These are phyloP conservation scores for Plagodis dolabraria DNA, from an alignment of 2,888 invertebrate genomes.

Conservation along the genomic window DNA sequence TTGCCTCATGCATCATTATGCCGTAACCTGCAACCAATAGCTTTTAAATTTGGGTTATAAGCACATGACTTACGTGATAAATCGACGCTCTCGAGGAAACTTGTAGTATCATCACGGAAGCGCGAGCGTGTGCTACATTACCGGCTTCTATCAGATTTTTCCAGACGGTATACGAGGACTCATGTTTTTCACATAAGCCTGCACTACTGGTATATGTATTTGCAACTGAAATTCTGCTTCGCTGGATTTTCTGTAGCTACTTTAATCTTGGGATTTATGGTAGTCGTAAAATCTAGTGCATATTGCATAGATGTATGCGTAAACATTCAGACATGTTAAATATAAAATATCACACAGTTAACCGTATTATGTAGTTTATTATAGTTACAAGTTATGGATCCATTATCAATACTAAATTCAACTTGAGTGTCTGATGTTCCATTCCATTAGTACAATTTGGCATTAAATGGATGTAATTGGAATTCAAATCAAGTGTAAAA, in stretches of 20 bases:
- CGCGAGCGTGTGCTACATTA: constrained; percentile 57
- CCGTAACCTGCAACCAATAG: constrained; percentile 66
- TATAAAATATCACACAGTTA: no score
- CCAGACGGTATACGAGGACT: constrained; percentile 56
- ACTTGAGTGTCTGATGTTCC: constrained; percentile 20
- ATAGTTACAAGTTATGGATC: no score
- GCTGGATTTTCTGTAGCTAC: constrained; percentile 23
- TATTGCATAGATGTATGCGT: constrained; percentile 10
- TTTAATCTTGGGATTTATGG: constrained; percentile 28
- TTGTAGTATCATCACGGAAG: constrained; percentile 63
- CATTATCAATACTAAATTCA: constrained; percentile 18
- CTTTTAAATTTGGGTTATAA: constrained; percentile 59
- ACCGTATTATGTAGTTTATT: no score
- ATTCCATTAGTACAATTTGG: constrained; percentile 46
- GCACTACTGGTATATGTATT: constrained; percentile 53
- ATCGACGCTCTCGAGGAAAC: constrained; percentile 55
- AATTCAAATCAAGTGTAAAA: constrained; percentile 66
- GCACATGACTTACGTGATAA: constrained; percentile 59
- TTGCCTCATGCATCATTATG: constrained; percentile 65
- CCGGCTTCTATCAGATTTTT: constrained; percentile 65
- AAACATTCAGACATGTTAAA: constrained; percentile 7
- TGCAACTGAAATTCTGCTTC: constrained; percentile 44
- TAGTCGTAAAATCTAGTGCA: constrained; percentile 8
- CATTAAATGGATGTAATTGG: constrained; percentile 66
- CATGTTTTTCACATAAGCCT: constrained; percentile 63